A percentile compares a stretch with the other conserved stretches of the same genome.
Evolutionary conservation across 2,797 vertebrate genomes (phyloP).

Genomic region (Rallus crepitans): DNA sequence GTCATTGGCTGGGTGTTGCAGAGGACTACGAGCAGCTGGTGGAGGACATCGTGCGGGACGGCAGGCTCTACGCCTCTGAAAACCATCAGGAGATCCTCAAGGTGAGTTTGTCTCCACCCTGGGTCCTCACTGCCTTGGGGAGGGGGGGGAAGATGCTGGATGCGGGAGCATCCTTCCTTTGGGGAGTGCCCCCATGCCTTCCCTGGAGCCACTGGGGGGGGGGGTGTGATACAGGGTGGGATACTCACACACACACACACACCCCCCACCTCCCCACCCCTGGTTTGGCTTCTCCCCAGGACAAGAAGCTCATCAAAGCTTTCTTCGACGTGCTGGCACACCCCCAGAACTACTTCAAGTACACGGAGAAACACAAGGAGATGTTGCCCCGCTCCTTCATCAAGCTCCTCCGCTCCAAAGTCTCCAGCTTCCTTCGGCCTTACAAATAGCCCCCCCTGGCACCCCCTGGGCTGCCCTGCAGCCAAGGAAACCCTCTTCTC

Average conservation of each 20-base stretch:
- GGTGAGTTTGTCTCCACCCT: slow-evolving; percentile 70
- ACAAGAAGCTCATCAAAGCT: slow-evolving; percentile 99
- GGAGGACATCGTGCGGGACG: slow-evolving; percentile 96
- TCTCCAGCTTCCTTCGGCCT: slow-evolving; percentile 95
- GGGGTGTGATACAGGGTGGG: neutral
- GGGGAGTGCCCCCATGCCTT: rapidly evolving
- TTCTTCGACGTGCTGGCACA: slow-evolving; percentile 98
- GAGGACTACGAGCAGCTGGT: slow-evolving; percentile 98
- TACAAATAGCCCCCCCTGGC: slow-evolving; percentile 88
- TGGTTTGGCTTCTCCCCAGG: slow-evolving; percentile 77
- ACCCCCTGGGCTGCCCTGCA: neutral
- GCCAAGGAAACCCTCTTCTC: slow-evolving; percentile 69
- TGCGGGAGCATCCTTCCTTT: neutral
- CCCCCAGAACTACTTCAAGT: slow-evolving; percentile 99
- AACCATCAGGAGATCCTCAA: slow-evolving; percentile 99
- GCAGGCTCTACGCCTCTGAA: slow-evolving; percentile 95
- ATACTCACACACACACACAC: neutral
- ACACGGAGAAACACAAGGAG: slow-evolving; percentile 98
- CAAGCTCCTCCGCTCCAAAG: slow-evolving; percentile 98
- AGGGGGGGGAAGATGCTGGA: neutral
- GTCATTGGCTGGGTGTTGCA: slow-evolving; percentile 62
- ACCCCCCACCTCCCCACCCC: no score
- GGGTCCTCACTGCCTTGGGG: neutral
- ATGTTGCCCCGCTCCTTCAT: slow-evolving; percentile 99
- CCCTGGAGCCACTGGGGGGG: neutral